Base-by-base conservation (phyloP, 2,888 invertebrate species). In the Rhaphigaster nebulosa region DNA sequence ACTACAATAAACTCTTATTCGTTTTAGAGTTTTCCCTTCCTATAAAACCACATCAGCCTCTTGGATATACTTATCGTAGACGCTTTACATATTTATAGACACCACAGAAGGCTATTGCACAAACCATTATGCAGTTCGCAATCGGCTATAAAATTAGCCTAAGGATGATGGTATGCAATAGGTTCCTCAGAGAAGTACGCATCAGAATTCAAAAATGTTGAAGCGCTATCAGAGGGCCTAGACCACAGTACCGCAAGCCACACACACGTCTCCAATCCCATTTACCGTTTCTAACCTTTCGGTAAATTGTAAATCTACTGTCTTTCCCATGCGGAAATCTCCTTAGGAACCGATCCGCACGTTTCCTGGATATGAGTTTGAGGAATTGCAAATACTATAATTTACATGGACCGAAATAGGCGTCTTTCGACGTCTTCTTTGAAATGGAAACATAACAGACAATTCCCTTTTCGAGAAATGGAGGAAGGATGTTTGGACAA, bases 201-300 rank as follows among this genome's bases (percentile, higher is more conserved):
- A 76, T 76, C 70, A 76, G 70, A 76, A 76, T 76, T 76, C 34
- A 34, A 76, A 76, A 76, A 76, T 76, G 20, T 76, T 38, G 70
- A 76, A 38, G 70, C 8, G 18, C 70, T 38, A 76, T 76, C 38
- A 76, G 34, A 0, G 38, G 20, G 70, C 20, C 20, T 2, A 34
- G 70, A 76, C 70, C 70, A 12, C 70, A 76, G 18, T 76, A 76
- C 70, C 70, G 38, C 70, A 76, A 76, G 38, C 70, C 70, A 76
- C 70, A 76, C 70, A 76, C 70, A 76, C 70, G 70, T 38, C 70
- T 76, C 70, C 70, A 76, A 76, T 76, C 20, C 23, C 70, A 76
- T 76, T 76, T 76, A 76, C 70, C 70, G 70, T 76, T 76, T 76
- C 38, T 76, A 76, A 76, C 70, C 70, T 76, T 76, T 76, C 20